A percentile compares a stretch with the other conserved stretches of the same genome.
These are phyloP conservation scores for Sebastes minor DNA, from an alignment of 2,797 vertebrate genomes.

Conservation along the genomic window DNA sequence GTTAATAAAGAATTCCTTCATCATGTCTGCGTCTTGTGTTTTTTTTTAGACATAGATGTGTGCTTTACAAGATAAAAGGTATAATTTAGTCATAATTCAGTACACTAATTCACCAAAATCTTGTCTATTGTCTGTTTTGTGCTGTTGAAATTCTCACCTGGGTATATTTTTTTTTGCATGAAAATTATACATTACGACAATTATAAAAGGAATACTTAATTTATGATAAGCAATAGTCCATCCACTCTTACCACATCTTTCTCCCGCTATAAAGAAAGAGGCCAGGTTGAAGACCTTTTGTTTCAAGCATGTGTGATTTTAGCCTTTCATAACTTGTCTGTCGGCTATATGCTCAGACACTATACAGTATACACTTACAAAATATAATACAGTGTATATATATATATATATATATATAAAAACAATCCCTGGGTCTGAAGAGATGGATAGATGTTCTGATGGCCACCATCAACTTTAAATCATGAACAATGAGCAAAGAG, in stretches of 20 bases:
- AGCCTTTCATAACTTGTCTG: background rate
- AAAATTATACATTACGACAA: background rate
- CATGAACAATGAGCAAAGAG: background rate
- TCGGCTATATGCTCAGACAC: background rate
- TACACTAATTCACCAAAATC: background rate
- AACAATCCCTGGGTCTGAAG: background rate
- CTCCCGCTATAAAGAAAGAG: background rate
- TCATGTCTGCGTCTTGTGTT: constrained; percentile 11
- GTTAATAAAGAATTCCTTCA: constrained; percentile 62
- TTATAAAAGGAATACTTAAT: background rate
- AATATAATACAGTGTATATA: no score
- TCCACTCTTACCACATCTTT: background rate
- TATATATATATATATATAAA: background rate
- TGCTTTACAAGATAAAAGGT: background rate
- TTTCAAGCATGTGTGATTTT: background rate
- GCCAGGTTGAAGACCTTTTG: background rate
- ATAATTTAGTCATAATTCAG: background rate
- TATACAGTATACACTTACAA: no score
- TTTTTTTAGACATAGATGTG: background rate
- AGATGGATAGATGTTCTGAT: background rate
- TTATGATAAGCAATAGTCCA: background rate
- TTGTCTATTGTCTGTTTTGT: background rate
- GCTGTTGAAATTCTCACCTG: background rate
- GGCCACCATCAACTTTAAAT: background rate
- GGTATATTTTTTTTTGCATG: background rate